These are phyloP conservation scores for Triplophysa yarkandensis DNA, from an alignment of 2,797 vertebrate species.

Conservation along the genomic window DNA sequence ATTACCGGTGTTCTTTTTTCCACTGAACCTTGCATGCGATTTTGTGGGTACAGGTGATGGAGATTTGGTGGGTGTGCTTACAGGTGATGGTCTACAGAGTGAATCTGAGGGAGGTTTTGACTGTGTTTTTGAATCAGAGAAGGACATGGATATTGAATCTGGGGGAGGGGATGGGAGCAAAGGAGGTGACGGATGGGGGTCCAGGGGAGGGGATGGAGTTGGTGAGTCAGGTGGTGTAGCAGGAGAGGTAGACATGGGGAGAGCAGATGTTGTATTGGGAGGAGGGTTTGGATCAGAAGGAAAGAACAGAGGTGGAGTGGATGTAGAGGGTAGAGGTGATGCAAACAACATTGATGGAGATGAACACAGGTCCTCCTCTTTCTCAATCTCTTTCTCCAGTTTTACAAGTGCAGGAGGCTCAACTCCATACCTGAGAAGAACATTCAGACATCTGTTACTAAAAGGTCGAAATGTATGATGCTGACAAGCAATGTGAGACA, in stretches of 20 bases:
- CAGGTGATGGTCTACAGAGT: conserved; percentile 47
- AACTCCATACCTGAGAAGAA: conserved; percentile 83
- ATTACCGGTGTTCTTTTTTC: conserved; percentile 77
- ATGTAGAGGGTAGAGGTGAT: conserved; percentile 71
- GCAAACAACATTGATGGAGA: conserved; percentile 63
- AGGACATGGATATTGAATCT: conserved; percentile 31
- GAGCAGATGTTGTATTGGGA: conserved; percentile 42
- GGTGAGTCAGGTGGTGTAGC: conserved; percentile 9
- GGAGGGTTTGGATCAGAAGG: conserved; percentile 59
- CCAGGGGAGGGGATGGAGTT: conserved; percentile 49
- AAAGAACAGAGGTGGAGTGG: conserved; percentile 71
- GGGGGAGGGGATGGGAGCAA: conserved; percentile 53
- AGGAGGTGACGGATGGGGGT: conserved; percentile 49
- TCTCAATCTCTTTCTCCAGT: conserved; percentile 92
- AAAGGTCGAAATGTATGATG: background rate
- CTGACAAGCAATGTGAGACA: background rate
- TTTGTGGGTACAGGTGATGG: conserved; percentile 45
- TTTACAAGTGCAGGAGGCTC: conserved; percentile 94
- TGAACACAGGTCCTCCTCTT: conserved; percentile 76
- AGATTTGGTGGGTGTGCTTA: conserved; percentile 40
- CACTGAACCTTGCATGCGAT: conserved; percentile 61
- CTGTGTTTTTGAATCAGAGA: conserved; percentile 27
- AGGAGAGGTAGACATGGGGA: conserved; percentile 15
- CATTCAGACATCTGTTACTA: background rate
- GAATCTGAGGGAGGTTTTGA: conserved; percentile 41